These are phyloP conservation scores for Pocillopora meandrina DNA, from an alignment of 92 coral and sea anemone species.

Conservation along the genomic window DNA sequence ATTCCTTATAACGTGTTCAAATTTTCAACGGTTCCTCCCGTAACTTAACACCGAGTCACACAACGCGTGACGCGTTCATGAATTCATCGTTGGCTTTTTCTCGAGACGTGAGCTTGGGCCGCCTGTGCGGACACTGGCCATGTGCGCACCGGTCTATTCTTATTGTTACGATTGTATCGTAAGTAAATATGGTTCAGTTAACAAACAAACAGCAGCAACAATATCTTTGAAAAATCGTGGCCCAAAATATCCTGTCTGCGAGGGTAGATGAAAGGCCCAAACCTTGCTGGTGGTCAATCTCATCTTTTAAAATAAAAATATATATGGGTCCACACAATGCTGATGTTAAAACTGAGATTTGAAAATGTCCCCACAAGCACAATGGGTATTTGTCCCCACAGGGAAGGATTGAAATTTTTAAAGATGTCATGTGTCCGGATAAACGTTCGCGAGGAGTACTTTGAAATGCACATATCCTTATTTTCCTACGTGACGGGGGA, in stretches of 20 bases:
- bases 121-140: too few species aligned
- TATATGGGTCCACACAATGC: conserved; percentile 29
- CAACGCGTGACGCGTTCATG: too few species aligned
- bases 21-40: too few species aligned
- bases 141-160: too few species aligned
- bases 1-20: too few species aligned
- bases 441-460: conserved; percentile 34
- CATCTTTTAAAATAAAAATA: conserved; percentile 9
- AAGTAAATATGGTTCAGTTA: too few species aligned
- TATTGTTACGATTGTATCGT: too few species aligned
- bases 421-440: conserved; percentile 10
- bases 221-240: conserved; percentile 29
- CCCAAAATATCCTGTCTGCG: conserved; percentile 31
- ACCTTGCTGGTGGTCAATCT: conserved; percentile 6
- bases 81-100: too few species aligned
- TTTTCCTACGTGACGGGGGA: conserved; percentile 36
- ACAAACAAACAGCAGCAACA: not conserved
- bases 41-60: too few species aligned
- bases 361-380: conserved; percentile 49
- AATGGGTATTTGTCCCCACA: conserved; percentile 43
- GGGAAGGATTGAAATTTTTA: conserved; percentile 37
- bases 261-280: conserved; percentile 29
- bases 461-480: conserved; percentile 24
- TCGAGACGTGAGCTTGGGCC: too few species aligned
- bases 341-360: conserved; percentile 33